Percentiles rank a stretch among this genome's conserved stretches.
Evolutionary conservation across 2,113 vertebrate species (phyloP).

Genomic region (Ptychochromis oligacanthus): DNA sequence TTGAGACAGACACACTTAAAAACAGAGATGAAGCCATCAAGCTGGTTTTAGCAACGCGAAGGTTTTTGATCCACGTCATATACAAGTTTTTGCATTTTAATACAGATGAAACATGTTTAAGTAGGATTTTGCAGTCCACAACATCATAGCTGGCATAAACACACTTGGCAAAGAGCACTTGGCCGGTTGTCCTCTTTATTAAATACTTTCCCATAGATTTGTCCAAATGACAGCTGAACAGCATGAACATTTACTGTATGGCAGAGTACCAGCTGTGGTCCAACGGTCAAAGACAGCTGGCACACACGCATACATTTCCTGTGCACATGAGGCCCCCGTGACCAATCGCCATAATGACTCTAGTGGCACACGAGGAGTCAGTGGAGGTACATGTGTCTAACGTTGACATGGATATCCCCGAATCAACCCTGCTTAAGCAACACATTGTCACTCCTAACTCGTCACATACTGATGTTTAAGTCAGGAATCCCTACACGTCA

Average conservation of each 20-base stretch:
- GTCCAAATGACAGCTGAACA: slow-evolving; percentile 59
- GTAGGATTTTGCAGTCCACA: neutral
- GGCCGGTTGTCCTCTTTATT: slow-evolving; percentile 4
- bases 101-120: neutral
- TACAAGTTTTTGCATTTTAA: neutral
- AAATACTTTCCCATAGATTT: slow-evolving; percentile 39
- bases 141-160: neutral
- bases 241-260: slow-evolving; percentile 31
- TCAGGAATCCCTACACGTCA: neutral
- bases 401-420: neutral
- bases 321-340: slow-evolving; percentile 27
- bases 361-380: slow-evolving; percentile 2
- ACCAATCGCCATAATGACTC: slow-evolving; percentile 36
- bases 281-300: slow-evolving; percentile 56
- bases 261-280: slow-evolving; percentile 58
- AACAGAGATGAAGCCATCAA: slow-evolving; percentile 25
- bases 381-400: neutral
- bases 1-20: neutral
- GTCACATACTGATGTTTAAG: neutral
- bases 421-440: neutral
- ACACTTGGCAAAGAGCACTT: neutral
- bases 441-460: neutral
- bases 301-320: slow-evolving; percentile 12
- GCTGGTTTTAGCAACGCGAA: neutral
- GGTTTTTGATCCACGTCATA: neutral